These are phyloP conservation scores for Myotis davidii DNA, from an alignment of 2,113 vertebrate species.

Conservation along the genomic window DNA sequence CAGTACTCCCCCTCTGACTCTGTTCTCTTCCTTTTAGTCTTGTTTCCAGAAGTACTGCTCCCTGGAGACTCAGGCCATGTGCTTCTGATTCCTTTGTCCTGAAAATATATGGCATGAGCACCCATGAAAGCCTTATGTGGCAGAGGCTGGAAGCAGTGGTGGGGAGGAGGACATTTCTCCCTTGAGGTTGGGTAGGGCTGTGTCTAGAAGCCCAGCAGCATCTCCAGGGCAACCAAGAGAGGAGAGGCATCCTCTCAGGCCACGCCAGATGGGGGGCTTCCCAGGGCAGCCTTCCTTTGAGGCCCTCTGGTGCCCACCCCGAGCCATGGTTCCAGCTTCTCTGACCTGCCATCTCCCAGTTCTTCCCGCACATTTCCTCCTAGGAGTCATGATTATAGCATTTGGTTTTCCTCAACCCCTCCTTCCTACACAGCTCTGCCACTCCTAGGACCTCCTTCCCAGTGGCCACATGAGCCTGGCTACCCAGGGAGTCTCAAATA, in stretches of 20 bases:
- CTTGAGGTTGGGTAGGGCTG: accelerated
- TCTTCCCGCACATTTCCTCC: background rate
- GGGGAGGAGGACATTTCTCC: background rate
- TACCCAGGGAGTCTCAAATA: too few relatives aligned
- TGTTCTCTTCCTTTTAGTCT: background rate
- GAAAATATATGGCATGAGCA: background rate
- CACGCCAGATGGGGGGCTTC: background rate
- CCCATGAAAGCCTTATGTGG: constrained; percentile 63
- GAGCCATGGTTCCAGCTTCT: background rate
- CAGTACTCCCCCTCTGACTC: background rate
- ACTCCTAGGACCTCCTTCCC: background rate
- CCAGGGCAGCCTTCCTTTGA: background rate
- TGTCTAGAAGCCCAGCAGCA: background rate
- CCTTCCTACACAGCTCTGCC: background rate
- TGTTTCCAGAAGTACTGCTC: background rate
- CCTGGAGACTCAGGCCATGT: background rate
- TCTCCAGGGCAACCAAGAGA: background rate
- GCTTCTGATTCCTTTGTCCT: constrained; percentile 66
- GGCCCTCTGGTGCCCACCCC: background rate
- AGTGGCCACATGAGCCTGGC: too few relatives aligned
- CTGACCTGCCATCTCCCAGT: background rate
- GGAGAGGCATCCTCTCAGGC: background rate
- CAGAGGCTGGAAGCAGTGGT: background rate
- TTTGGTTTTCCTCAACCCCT: background rate
- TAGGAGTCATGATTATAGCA: background rate